These are phyloP conservation scores for Enteromius afrohamiltoni DNA, from an alignment of 2,797 vertebrate genomes.

Conservation along the genomic window DNA sequence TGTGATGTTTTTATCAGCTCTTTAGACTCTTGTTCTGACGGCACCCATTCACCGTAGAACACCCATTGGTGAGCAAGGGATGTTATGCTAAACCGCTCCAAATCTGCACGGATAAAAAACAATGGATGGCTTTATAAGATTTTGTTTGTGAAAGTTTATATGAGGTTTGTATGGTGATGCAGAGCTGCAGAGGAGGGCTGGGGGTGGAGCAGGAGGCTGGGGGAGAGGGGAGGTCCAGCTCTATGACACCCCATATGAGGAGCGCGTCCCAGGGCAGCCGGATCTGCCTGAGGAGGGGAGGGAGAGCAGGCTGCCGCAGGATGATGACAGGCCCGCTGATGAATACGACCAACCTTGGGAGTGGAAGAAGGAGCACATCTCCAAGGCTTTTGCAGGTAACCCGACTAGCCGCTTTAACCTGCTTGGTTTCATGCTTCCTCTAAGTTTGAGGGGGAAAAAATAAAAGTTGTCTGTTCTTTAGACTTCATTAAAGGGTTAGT, in stretches of 20 bases:
- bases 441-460: too few species aligned
- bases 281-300: constrained; percentile 66
- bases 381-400: constrained; percentile 90
- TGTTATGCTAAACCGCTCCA: background rate
- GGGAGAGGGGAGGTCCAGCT: constrained; percentile 76
- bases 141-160: background rate
- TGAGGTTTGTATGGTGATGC: constrained; percentile 33
- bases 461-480: background rate
- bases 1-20: background rate
- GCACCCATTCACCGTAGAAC: too few species aligned
- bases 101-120: background rate
- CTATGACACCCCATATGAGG: constrained; percentile 91
- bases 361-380: constrained; percentile 94
- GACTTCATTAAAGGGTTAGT: background rate
- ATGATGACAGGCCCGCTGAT: constrained; percentile 89
- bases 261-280: constrained; percentile 66
- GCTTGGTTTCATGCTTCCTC: background rate
- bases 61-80: too few species aligned
- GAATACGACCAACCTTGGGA: constrained; percentile 97
- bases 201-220: constrained; percentile 63
- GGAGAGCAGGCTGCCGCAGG: constrained; percentile 84
- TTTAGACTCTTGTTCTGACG: background rate
- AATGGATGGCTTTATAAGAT: background rate
- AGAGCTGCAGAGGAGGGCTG: constrained; percentile 77
- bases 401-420: background rate